Base-by-base conservation (phyloP, 2,888 invertebrate species). In the Doris montereyensis region DNA sequence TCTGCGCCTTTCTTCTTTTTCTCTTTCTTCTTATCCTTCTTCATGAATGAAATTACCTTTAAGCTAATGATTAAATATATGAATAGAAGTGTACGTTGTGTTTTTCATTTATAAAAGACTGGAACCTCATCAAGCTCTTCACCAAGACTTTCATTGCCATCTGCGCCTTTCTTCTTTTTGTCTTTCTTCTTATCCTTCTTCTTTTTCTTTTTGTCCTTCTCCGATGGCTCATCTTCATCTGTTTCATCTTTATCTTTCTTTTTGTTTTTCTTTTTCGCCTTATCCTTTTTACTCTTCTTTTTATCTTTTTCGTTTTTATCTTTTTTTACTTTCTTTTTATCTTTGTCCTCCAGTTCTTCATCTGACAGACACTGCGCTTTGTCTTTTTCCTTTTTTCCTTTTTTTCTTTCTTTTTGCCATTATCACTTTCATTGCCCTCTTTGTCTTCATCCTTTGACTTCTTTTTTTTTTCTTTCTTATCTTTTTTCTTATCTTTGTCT, bases 81-180 rank as follows among this genome's bases (percentile, higher is more conserved):
- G n/a, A n/a, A n/a, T n/a, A n/a, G n/a, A n/a, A n/a, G n/a, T n/a
- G n/a, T n/a, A n/a, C n/a, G n/a, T n/a, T n/a, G n/a, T n/a, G n/a
- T n/a, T n/a, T n/a, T n/a, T n/a, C n/a, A 82, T 21, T 76, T 72
- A 57, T 82, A 83, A 77, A 60, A 83, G 1, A 84, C 82, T 52
- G 86, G 84, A 13, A 86, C 84, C 70, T 86, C 86, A 17, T 67
- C 78, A 8, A 86, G 78, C 68, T 84, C 83, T 21, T 85, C 86
- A 8, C 81, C 82, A 28, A 77, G 41, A 76, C 17, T 17, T 10
- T 41, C 52, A 41, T 41, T 17, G 17, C 8, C 52, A 41, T 41
- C 52, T 41, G 5, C 17, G 52, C 17, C 52, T 17, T 41, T 41
- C 52, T 41, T 41, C 52, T 41, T 41, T 17, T 41, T 41, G 13